phyloP scores from a whole-genome alignment of 2,888 invertebrate genomes.

The Chrysomela aeneicollis region DNA sequence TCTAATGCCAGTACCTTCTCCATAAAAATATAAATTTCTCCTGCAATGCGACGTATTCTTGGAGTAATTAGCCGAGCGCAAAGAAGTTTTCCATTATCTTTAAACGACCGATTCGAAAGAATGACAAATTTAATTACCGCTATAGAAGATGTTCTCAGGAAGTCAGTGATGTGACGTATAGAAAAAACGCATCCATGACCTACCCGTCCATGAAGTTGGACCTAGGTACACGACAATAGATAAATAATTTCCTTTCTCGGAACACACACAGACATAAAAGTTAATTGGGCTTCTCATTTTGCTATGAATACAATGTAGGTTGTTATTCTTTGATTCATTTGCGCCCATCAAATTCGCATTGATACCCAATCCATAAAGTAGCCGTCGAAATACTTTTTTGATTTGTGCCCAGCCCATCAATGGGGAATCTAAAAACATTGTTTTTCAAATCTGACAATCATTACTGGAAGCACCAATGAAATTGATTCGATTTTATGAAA shows the following conservation, averaged over 20 bases:
- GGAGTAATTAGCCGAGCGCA: neutral
- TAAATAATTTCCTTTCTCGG: neutral
- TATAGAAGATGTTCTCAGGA: neutral
- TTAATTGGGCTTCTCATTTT: constrained; percentile 14
- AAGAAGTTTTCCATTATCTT: neutral
- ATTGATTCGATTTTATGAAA: no score
- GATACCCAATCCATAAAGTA: no score
- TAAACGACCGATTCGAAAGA: neutral
- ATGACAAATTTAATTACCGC: neutral
- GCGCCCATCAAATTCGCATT: neutral
- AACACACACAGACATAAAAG: constrained; percentile 15
- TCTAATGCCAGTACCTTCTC: neutral
- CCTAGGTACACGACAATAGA: neutral
- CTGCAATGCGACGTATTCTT: neutral
- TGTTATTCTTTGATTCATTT: constrained; percentile 14
- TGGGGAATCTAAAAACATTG: no score
- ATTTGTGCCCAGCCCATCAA: no score
- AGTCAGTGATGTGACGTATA: neutral
- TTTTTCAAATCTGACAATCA: no score
- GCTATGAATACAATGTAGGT: constrained; percentile 28
- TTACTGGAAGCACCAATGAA: no score
- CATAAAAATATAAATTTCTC: neutral
- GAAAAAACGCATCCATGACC: neutral
- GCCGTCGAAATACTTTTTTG: no score
- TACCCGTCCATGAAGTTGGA: neutral